phyloP scores from a whole-genome alignment of 1,140 invertebrate genomes.

The Pseudobourletiella spinata region DNA sequence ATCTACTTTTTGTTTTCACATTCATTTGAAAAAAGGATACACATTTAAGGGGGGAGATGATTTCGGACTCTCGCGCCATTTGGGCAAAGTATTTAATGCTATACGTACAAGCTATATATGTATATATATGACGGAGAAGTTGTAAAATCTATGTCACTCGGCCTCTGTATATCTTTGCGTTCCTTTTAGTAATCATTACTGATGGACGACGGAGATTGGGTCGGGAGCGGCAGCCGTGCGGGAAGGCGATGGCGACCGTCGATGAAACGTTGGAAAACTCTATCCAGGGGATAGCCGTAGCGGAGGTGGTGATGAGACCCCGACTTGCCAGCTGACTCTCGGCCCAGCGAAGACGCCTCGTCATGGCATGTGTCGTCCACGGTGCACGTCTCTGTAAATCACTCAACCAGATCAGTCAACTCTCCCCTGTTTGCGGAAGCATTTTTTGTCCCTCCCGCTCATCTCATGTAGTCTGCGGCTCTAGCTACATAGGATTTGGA shows the following conservation, averaged over 20 bases:
- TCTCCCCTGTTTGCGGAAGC: not conserved
- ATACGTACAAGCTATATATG: too few relatives aligned
- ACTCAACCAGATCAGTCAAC: not conserved
- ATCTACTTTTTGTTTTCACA: too few relatives aligned
- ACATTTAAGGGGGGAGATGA: too few relatives aligned
- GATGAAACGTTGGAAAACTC: not conserved
- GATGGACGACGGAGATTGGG: not conserved
- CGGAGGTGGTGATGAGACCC: not conserved
- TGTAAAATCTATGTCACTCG: too few relatives aligned
- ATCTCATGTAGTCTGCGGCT: too few relatives aligned
- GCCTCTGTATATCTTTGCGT: not conserved
- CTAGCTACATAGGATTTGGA: too few relatives aligned
- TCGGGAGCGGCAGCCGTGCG: not conserved
- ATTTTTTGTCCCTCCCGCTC: too few relatives aligned
- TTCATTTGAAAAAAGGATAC: too few relatives aligned
- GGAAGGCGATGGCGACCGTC: not conserved
- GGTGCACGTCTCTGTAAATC: slow-evolving; percentile 30
- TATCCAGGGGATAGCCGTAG: not conserved
- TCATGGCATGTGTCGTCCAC: slow-evolving; percentile 28
- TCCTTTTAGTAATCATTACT: not conserved
- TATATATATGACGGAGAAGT: too few relatives aligned
- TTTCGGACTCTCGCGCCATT: too few relatives aligned
- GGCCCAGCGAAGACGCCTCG: not conserved
- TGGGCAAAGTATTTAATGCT: too few relatives aligned
- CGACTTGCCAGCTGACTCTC: too few relatives aligned